Percentiles rank a stretch among this genome's conserved stretches.
Conservation (phyloP, 2,797 vertebrate genomes). For the Pangasius larnaudii region DNA sequence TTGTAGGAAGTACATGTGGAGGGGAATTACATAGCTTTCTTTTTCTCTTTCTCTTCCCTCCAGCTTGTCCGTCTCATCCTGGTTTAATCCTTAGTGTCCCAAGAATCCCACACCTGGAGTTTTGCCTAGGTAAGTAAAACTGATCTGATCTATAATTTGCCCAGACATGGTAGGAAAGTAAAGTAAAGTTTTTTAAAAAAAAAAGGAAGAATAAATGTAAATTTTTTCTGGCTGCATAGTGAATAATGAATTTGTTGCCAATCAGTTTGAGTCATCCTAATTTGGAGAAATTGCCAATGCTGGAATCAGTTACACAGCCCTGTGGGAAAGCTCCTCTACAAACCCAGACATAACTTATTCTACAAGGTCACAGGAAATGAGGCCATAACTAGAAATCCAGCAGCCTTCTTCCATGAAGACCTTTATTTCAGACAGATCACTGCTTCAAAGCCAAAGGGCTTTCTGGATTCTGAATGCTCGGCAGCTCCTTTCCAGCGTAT, state of each 20-base stretch:
- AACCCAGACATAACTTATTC: slow-evolving; percentile 33
- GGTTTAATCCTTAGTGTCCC: slow-evolving; percentile 62
- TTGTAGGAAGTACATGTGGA: background rate
- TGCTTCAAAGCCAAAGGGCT: slow-evolving; percentile 37
- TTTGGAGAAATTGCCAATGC: background rate
- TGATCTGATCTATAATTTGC: slow-evolving; percentile 25
- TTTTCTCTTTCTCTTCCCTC: slow-evolving; percentile 37
- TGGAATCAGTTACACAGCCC: background rate
- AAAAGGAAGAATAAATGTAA: background rate
- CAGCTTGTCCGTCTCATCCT: slow-evolving; percentile 53
- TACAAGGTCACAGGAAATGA: slow-evolving; percentile 41
- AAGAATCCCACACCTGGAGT: slow-evolving; percentile 69
- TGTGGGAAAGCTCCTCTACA: slow-evolving; percentile 22
- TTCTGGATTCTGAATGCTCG: slow-evolving; percentile 21
- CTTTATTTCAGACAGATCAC: slow-evolving; percentile 36
- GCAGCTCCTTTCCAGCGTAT: slow-evolving; percentile 18
- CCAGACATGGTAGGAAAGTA: background rate
- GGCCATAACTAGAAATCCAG: slow-evolving; percentile 42
- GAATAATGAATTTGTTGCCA: background rate
- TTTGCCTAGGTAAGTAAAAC: slow-evolving; percentile 72
- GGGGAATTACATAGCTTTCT: background rate
- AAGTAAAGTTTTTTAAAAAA: too few relatives aligned
- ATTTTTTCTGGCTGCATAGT: background rate
- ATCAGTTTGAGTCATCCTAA: background rate
- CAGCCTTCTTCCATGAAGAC: slow-evolving; percentile 40